Base-by-base conservation (phyloP, 2,113 vertebrate genomes). In the Enhydra lutris region DNA sequence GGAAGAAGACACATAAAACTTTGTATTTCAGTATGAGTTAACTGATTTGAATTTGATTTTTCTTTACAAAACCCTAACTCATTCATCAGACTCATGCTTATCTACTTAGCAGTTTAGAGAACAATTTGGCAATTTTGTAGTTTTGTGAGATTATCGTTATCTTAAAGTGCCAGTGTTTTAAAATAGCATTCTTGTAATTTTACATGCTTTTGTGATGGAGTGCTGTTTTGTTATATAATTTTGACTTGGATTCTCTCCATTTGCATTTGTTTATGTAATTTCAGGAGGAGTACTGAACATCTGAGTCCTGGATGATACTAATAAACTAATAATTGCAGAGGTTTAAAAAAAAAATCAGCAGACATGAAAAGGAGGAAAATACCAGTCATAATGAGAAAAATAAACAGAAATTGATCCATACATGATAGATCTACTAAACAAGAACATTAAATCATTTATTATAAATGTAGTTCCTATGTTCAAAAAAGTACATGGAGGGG, bases 251-350 rank as follows among this genome's bases (percentile, higher is more conserved):
- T 99, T 99, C 98, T 98, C 99, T 99, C 99, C 99, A 98, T 99
- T 99, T 99, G 98, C 99, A 98, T 98, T 99, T 98, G 97, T 98
- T 98, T 98, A 98, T 99, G 99, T 99, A 98, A 99, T 98, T 99
- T 99, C 98, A 99, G 98, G 98, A 99, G 96, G 98, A 98, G 98
- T 98, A 98, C 94, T 99, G 98, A 99, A 99, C 98, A 99, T 98
- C 98, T 99, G 98, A 98, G 98, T 99, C 98, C 99, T 99, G 98
- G 98, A 99, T 99, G 98, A 99, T 99, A 99, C 98, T 99, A 99
- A 99, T 99, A 99, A 99, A 99, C 98, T 99, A 99, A 99, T 99
- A 99, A 99, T 99, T 99, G 98, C 99, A 99, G 98, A 99, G 98
- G 98, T 99, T 99, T 99, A 99, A 99, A 99, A 98, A 50, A 76